These are phyloP conservation scores for Leptonema lineaticorne DNA, from an alignment of 1,140 invertebrate genomes.

Conservation along the genomic window DNA sequence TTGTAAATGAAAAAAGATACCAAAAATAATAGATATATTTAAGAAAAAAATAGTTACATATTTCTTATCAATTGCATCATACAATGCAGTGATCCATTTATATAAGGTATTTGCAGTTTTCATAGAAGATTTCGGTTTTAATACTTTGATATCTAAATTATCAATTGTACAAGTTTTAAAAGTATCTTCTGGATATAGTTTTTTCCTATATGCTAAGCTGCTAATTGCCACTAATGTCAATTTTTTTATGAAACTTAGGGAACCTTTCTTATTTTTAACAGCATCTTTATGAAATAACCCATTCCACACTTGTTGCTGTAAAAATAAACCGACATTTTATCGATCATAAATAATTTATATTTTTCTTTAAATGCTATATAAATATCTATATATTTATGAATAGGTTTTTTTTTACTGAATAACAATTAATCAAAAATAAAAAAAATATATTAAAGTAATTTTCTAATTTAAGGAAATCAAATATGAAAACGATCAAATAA, in stretches of 20 bases:
- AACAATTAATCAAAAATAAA: too few species aligned
- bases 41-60: constrained; percentile 24
- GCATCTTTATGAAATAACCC: not conserved
- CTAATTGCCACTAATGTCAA: constrained; percentile 11
- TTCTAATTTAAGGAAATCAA: too few species aligned
- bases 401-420: too few species aligned
- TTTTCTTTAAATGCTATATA: not conserved
- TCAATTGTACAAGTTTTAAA: not conserved
- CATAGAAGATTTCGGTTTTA: not conserved
- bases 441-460: too few species aligned
- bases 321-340: too few species aligned
- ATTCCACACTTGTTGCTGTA: constrained; percentile 20
- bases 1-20: not conserved
- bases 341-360: too few species aligned
- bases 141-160: not conserved
- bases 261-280: not conserved
- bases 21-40: not conserved
- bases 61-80: constrained; percentile 28
- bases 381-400: not conserved
- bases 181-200: constrained; percentile 12
- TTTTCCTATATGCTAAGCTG: not conserved
- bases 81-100: constrained; percentile 8
- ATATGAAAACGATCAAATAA: too few species aligned
- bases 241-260: constrained; percentile 17
- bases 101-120: constrained; percentile 1